Evolutionary conservation across 2,888 invertebrate species (phyloP).

Genomic region (Caenorhabditis imperialis): DNA sequence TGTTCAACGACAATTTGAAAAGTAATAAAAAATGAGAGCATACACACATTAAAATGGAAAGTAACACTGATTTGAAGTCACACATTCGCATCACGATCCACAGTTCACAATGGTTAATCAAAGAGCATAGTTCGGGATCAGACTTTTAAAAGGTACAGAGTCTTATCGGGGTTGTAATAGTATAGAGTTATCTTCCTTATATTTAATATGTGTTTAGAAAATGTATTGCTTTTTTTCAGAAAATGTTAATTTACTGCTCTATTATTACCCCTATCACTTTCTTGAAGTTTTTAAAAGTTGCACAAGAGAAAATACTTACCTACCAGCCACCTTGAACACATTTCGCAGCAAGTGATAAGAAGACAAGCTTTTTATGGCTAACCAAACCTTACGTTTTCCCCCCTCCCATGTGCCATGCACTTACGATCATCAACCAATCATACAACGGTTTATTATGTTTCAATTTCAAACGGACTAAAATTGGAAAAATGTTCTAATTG

Average conservation of each 20-base stretch:
- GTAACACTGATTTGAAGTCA: conserved; percentile 37
- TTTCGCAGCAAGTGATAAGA: conserved; percentile 56
- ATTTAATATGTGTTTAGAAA: no score
- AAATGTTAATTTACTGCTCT: neutral
- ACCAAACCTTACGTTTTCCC: conserved; percentile 38
- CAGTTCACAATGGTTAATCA: conserved; percentile 13
- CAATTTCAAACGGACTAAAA: conserved; percentile 37
- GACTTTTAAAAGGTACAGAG: no score
- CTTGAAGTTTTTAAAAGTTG: no score
- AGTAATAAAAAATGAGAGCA: conserved; percentile 46
- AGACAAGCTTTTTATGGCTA: conserved; percentile 41
- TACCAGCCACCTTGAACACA: conserved; percentile 49
- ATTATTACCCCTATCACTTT: neutral
- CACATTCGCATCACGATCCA: conserved; percentile 24
- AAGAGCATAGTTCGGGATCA: no score
- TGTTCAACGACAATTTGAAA: conserved; percentile 33
- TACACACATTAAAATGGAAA: conserved; percentile 33
- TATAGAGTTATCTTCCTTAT: no score
- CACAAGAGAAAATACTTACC: conserved; percentile 52
- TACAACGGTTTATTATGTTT: conserved; percentile 34
- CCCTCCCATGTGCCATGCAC: conserved; percentile 11
- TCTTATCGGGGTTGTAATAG: no score
- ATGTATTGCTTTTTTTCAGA: no score
- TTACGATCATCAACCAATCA: conserved; percentile 18
- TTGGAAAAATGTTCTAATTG: conserved; percentile 25